Evolutionary conservation across 92 coral and sea anemone genomes (phyloP), one percentile per base, ranked within the genome.

Genomic region (Palythoa heliodiscus): DNA sequence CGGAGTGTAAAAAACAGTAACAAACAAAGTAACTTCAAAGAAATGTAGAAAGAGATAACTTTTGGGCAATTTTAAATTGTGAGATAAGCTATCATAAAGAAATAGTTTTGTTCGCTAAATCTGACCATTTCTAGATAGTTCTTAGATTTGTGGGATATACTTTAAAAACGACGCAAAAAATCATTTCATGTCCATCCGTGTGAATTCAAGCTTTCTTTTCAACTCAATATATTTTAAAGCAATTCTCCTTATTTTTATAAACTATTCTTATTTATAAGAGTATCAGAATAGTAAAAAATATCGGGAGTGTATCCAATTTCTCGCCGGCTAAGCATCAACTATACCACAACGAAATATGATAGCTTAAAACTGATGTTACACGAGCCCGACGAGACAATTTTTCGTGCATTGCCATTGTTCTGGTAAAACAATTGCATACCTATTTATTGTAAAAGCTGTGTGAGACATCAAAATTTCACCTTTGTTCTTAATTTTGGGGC

Each of bases 111-210:
- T n/a, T 15, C 24, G 82, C 7, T 17, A 35, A 37, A 55, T 16
- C 2, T 53, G 48, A 57, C 50, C 52, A 77, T 57, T 77, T 77
- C 55, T 55, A 55, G 82, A 57, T 77, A 17, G 22, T 37, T 53
- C 7, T 52, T 12, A 77, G 82, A 77, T 53, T 25, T 57, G 40
- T 19, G 39, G 24, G 48, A 52, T 24, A 53, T 47, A 57, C 23
- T 12, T 43, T 15, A 22, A 72, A 8, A n/a, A 2, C 11, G 64
- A 52, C 48, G 48, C 73, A 39, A 70, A 16, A 22, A 4, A n/a
- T 75, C 50, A 11, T 14, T 19, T 73, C 53, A n/a, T 16, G 60
- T 48, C 38, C 55, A 43, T 16, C 78, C 40, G 78, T 43, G 47
- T 73, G 78, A 43, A 0, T 5, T 43, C 9, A 8, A 5, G 50